These are phyloP conservation scores for Notothenia coriiceps DNA, from an alignment of 2,113 vertebrate species.

Conservation along the genomic window DNA sequence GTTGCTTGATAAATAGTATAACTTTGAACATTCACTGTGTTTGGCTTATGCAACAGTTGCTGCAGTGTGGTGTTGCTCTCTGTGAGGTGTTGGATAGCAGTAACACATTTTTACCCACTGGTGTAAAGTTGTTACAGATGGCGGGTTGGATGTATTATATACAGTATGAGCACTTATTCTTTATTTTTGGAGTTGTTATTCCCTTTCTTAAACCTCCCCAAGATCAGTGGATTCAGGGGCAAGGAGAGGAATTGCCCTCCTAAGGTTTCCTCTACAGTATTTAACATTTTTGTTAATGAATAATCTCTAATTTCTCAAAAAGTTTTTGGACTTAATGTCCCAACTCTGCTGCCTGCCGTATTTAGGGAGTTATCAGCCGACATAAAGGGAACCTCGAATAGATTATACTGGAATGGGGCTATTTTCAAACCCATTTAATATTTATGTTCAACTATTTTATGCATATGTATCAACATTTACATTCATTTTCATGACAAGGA, in stretches of 20 bases:
- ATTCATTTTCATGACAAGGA: not conserved
- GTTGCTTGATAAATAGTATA: conserved; percentile 49
- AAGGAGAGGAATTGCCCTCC: too few relatives aligned
- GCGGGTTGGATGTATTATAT: not conserved
- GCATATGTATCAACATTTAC: not conserved
- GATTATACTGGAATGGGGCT: not conserved
- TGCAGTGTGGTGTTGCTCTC: conserved; percentile 11
- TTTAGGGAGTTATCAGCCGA: not conserved
- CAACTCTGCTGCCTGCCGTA: not conserved
- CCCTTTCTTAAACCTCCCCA: not conserved
- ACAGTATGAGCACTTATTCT: not conserved
- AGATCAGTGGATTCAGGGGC: not conserved
- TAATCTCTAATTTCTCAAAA: not conserved
- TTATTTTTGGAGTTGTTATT: conserved; percentile 6
- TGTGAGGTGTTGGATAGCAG: conserved; percentile 9
- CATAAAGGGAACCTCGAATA: not conserved
- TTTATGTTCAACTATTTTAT: not conserved
- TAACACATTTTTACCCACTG: conserved; percentile 13
- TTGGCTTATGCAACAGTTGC: conserved; percentile 25
- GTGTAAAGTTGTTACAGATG: conserved; percentile 26
- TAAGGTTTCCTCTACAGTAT: not conserved
- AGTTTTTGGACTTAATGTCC: not conserved
- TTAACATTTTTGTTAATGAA: not conserved
- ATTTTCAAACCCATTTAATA: not conserved
- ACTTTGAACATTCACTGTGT: conserved; percentile 32